Conservation (phyloP, 2,113 vertebrate species). For the Phylloscopus trochiloides region DNA sequence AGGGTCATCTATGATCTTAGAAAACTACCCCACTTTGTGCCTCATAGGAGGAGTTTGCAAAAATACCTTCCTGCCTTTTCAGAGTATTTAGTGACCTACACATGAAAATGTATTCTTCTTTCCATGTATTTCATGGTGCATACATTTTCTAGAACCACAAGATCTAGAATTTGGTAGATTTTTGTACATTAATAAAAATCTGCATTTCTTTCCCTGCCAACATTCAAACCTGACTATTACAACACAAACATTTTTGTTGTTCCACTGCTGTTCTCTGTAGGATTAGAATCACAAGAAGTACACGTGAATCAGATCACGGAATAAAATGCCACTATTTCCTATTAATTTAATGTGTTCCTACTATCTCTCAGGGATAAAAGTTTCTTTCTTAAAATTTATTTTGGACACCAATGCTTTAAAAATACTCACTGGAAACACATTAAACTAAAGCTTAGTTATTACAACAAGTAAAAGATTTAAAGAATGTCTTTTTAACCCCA, state of each 20-base stretch:
- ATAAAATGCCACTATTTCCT: neutral
- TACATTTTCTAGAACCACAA: neutral
- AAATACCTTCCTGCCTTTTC: neutral
- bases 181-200: neutral
- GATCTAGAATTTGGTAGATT: neutral
- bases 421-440: neutral
- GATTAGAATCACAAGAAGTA: neutral
- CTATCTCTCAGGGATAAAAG: neutral
- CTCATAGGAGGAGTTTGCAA: neutral
- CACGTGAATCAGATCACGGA: neutral
- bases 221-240: neutral
- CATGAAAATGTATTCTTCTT: neutral
- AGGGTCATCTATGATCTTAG: neutral
- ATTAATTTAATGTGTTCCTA: neutral
- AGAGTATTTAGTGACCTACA: neutral
- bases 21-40: neutral
- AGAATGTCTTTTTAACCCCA: neutral
- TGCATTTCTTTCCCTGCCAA: neutral
- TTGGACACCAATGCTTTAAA: neutral
- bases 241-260: neutral
- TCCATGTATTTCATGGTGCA: neutral
- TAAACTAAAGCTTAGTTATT: neutral
- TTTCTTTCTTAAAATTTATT: neutral
- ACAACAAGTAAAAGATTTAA: conserved; percentile 22
- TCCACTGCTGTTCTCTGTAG: neutral